phyloP scores from a whole-genome alignment of 2,797 vertebrate genomes.

The Gymnoscopelus microlampas region DNA sequence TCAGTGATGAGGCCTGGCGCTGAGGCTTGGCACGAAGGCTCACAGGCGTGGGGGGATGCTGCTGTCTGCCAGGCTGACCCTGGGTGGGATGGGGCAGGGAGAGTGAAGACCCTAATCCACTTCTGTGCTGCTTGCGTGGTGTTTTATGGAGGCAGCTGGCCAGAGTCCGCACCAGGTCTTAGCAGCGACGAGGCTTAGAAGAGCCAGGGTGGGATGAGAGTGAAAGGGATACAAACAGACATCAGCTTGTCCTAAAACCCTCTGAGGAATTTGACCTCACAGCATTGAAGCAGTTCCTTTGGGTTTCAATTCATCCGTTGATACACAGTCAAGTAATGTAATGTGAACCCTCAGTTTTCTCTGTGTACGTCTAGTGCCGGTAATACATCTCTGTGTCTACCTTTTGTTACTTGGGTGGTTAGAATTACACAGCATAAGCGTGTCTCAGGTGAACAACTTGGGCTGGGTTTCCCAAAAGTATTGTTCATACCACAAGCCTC shows the following conservation, averaged over 20 bases:
- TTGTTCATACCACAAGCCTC: conserved; percentile 44
- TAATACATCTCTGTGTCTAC: conserved; percentile 1
- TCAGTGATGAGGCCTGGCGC: conserved; percentile 57
- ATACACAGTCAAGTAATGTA: conserved; percentile 35
- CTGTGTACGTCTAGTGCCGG: conserved; percentile 25
- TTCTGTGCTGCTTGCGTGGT: conserved; percentile 32
- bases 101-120: conserved; percentile 49
- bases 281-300: conserved; percentile 37
- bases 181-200: conserved; percentile 44
- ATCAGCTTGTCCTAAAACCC: conserved; percentile 48
- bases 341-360: conserved; percentile 36
- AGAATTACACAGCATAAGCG: conserved; percentile 51
- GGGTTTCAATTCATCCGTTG: conserved; percentile 47
- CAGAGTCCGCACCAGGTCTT: conserved; percentile 47
- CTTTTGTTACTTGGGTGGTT: conserved; percentile 43
- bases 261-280: conserved; percentile 45
- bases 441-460: conserved; percentile 57
- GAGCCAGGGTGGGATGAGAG: conserved; percentile 26
- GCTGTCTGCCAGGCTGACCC: conserved; percentile 25
- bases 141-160: conserved; percentile 47
- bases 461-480: conserved; percentile 48
- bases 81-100: conserved; percentile 5
- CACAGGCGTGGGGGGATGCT: conserved; percentile 36
- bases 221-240: conserved; percentile 47
- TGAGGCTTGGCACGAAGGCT: conserved; percentile 63